Base-by-base conservation (phyloP, 2,113 vertebrate species). In the Heterochromis multidens region DNA sequence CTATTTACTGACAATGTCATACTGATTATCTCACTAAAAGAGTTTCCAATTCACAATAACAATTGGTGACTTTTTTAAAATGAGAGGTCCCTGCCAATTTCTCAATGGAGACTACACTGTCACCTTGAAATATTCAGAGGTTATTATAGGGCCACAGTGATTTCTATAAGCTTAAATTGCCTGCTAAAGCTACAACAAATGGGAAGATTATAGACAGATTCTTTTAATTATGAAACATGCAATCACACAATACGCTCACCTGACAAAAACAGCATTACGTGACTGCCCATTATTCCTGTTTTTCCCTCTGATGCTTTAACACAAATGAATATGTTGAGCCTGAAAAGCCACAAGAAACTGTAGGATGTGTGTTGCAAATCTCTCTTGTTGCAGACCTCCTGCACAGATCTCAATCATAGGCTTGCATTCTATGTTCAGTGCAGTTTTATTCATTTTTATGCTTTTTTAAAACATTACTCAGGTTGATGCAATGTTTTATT, bases 401-500 rank as follows among this genome's bases (percentile, higher is more conserved):
- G 94, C 89, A 77, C 63, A 65, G 83, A 89, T 74, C 82, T 90
- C 72, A 94, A 93, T 94, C 90, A 93, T 63, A 92, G 91, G 79
- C 25, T 90, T 84, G 74, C 76, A 78, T 70, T 86, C 85, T 84
- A 37, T 63, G 31, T 84, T 80, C 19, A 37, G 35, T 76, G 81
- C 83, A 78, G 83, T 81, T 84, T 61, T 72, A 84, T 87, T 81
- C 81, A 89, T 85, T 87, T 89, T 88, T 84, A 90, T 11, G 5
- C 46, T 83, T 80, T 87, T 88, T 60, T 84, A 57, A 80, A 87
- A 82, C 87, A 84, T 72, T 61, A 40, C 80, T 89, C 61, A 62
- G 77, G 80, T 86, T 89, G 87, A 87, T 84, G 85, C 82, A 86
- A 84, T 4, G 43, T 87, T 84, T 83, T 77, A 70, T 67, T 77